Base-by-base conservation (phyloP, 1,140 invertebrate genomes). In the Caenorhabditis inopinata region DNA sequence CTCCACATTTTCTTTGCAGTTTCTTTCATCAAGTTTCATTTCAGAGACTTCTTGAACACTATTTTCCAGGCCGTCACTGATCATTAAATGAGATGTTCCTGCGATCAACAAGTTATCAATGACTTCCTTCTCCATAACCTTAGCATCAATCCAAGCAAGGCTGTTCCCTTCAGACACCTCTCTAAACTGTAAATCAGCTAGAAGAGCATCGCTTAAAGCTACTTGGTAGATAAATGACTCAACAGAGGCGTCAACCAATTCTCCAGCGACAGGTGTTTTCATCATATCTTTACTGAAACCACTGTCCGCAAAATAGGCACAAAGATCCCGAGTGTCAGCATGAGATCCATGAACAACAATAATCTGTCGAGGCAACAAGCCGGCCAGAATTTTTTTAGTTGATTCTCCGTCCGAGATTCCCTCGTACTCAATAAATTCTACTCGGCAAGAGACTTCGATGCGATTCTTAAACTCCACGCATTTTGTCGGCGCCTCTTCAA, bases 171-270 rank as follows among this genome's bases (percentile, higher is more conserved):
- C 74, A 0, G 58, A 49, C 14, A 82, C 82, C 74, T 78, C 77
- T 75, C 88, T 80, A 51, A 89, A 87, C 32, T 68, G 49, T 2
- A 89, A 45, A 7, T 83, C 85, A n/a, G 81, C 81, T 85, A 87
- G 83, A 18, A 86, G 80, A 35, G 84, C 78, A 83, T 88, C 85
- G 73, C 80, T 86, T 2, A 87, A 53, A 18, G 84, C 88, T 85
- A 97, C 95, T 91, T 98, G 97, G 89, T 96, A 98, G 85, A 99
- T 99, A 86, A 98, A 94, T 5, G 94, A 96, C 90, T 99, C 97
- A 0, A 95, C 97, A 0, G 97, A 99, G 0, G 94, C 96, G 90
- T 99, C 96, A 4, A 99, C 92, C 1, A 92, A 91, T 88, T 98
- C 95, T 0, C 94, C 94, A 74, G 93, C 91, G 12, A 89, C 90